phyloP scores from a whole-genome alignment of 2,113 vertebrate species.

The Rhegmatorhina hoffmannsi region DNA sequence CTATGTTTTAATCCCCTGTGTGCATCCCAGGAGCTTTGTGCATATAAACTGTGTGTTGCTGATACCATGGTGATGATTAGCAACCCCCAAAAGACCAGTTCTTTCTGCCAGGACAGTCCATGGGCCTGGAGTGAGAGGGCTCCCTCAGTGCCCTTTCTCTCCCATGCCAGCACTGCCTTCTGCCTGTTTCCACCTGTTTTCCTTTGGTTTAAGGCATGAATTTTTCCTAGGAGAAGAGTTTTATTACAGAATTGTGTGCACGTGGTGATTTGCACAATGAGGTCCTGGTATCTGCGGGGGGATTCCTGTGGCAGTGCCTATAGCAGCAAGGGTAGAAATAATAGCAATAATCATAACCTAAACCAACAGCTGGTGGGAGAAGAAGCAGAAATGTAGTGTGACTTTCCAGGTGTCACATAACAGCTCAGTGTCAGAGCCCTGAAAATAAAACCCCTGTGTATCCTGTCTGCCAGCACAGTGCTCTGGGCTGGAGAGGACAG shows the following conservation, averaged over 20 bases:
- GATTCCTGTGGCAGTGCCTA: background rate
- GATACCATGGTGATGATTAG: background rate
- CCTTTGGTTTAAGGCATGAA: background rate
- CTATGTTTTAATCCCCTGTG: background rate
- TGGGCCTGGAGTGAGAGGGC: accelerated
- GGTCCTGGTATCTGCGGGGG: background rate
- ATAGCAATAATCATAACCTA: background rate
- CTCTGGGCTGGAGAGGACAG: background rate
- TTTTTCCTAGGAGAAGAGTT: background rate
- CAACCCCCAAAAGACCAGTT: background rate
- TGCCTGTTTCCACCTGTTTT: background rate
- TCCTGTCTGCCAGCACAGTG: background rate
- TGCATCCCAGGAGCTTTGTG: background rate
- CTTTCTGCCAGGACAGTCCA: background rate
- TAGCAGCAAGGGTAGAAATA: background rate
- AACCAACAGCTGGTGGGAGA: background rate
- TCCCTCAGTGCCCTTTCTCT: background rate
- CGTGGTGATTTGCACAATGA: background rate
- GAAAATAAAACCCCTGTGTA: background rate
- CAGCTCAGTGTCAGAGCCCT: background rate
- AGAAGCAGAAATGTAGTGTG: background rate
- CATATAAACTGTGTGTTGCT: background rate
- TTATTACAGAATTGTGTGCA: background rate
- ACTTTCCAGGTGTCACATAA: conserved; percentile 13
- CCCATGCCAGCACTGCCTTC: background rate